Evolutionary conservation across 2,113 vertebrate genomes (phyloP), one percentile per base, ranked within the genome.

Genomic region (Tachysurus vachellii): DNA sequence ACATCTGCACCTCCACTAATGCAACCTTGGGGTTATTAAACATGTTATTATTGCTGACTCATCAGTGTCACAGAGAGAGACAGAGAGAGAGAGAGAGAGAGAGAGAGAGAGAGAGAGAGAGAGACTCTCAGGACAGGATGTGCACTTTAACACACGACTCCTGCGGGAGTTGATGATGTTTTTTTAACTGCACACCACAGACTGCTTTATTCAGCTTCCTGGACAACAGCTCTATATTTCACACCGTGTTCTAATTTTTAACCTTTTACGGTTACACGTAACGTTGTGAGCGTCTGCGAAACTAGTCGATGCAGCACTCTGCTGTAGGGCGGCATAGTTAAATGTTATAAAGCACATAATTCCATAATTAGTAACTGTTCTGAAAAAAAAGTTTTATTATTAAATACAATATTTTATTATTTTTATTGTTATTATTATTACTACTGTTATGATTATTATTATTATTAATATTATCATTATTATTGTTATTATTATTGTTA

Each of bases 11-110:
- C 77, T 80, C 11, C 54, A 59, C 54, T 59, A 42, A 59, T 80
- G 19, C 19, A 28, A 80, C 79, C 79, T 80, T 80, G 54, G 56
- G 79, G 5, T 80, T 36, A 23, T 59, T 59, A 42, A 80, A 42
- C 28, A 57, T 77, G 23, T 36, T 42, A 59, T 80, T 80, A 80
- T 36, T 21, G 50, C 23, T 86, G 88, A 84, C 81, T 85, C 61
- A 86, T 84, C 84, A 77, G 66, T 81, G 44, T 47, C n/a, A 23
- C 64, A 80, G 64, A 81, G 57, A 59, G 54, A 42, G 23, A 36
- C 28, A 75, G 28, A 28, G 47, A 42, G 79, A 28, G n/a, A 80
- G 62, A 42, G 54, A 79, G 70, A 42, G 64, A 28, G 64, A 68
- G 64, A 14, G n/a, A 68, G 64, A 68, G 13, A 61, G 19, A 23